Evolutionary conservation across 1,140 invertebrate species (phyloP).

Genomic region (Drosophila tristis): DNA sequence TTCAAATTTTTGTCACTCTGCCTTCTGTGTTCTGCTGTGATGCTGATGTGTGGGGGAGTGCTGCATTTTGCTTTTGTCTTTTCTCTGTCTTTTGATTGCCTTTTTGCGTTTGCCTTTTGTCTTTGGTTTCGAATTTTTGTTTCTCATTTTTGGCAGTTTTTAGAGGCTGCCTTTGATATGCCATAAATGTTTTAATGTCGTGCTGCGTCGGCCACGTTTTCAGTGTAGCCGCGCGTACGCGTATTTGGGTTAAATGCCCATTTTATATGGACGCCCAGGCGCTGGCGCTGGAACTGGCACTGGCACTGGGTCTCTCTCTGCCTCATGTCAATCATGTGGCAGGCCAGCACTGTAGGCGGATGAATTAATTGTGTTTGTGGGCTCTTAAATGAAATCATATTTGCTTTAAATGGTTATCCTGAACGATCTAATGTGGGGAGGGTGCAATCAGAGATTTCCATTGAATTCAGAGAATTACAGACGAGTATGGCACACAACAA

Average conservation of each 20-base stretch:
- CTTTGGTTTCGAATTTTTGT: slow-evolving; percentile 22
- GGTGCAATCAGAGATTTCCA: no score
- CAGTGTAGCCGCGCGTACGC: slow-evolving; percentile 58
- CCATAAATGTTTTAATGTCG: slow-evolving; percentile 71
- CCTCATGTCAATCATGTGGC: slow-evolving; percentile 41
- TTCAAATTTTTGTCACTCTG: neutral
- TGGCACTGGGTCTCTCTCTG: neutral
- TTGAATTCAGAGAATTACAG: no score
- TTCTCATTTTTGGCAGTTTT: slow-evolving; percentile 68
- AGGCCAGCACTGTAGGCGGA: slow-evolving; percentile 36
- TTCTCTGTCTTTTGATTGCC: slow-evolving; percentile 2
- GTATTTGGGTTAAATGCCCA: slow-evolving; percentile 76
- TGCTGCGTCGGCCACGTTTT: slow-evolving; percentile 68
- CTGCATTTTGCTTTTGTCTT: slow-evolving; percentile 44
- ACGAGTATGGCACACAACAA: no score
- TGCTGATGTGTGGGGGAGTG: slow-evolving; percentile 26
- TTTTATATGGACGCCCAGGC: slow-evolving; percentile 58
- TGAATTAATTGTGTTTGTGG: slow-evolving; percentile 37
- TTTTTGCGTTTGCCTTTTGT: slow-evolving; percentile 24
- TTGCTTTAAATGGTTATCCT: neutral
- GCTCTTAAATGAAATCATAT: slow-evolving; percentile 20
- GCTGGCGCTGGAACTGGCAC: slow-evolving; percentile 1
- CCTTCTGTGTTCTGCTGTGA: neutral
- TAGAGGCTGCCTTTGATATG: slow-evolving; percentile 39
- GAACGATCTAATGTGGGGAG: neutral